phyloP scores from a whole-genome alignment of 2,888 invertebrate species.

The Leptura quadrifasciata region DNA sequence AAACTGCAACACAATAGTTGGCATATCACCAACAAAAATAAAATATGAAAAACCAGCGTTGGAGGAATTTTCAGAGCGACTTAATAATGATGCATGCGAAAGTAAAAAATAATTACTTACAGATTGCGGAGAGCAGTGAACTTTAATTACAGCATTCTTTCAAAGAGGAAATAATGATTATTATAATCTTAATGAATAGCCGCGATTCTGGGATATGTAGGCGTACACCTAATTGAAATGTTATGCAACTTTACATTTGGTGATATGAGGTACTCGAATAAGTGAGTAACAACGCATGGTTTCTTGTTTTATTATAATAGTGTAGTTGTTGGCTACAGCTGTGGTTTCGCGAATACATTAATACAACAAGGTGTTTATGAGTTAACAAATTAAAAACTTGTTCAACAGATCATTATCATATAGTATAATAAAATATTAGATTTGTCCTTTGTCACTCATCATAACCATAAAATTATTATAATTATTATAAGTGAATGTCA shows the following conservation, averaged over 20 bases:
- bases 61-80: background rate
- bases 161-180: background rate
- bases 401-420: background rate
- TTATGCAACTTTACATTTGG: slow-evolving; percentile 17
- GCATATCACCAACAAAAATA: slow-evolving; percentile 26
- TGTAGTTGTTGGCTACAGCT: background rate
- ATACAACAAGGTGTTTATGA: slow-evolving; percentile 1
- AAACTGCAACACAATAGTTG: slow-evolving; percentile 17
- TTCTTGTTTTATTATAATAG: background rate
- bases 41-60: slow-evolving; percentile 12
- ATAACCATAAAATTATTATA: background rate
- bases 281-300: background rate
- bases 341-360: background rate
- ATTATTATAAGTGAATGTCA: background rate
- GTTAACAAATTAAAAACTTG: slow-evolving; percentile 13
- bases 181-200: slow-evolving; percentile 9
- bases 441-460: slow-evolving; percentile 4
- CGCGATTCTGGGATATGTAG: slow-evolving; percentile 10
- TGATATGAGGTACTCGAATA: background rate
- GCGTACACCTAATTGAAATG: slow-evolving; percentile 10
- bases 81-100: slow-evolving; percentile 14
- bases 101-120: slow-evolving; percentile 9
- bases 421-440: slow-evolving; percentile 3
- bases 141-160: background rate
- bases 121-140: slow-evolving; percentile 4